Evolutionary conservation across 1,140 invertebrate genomes (phyloP).

Genomic region (Cryptotermes secundus): DNA sequence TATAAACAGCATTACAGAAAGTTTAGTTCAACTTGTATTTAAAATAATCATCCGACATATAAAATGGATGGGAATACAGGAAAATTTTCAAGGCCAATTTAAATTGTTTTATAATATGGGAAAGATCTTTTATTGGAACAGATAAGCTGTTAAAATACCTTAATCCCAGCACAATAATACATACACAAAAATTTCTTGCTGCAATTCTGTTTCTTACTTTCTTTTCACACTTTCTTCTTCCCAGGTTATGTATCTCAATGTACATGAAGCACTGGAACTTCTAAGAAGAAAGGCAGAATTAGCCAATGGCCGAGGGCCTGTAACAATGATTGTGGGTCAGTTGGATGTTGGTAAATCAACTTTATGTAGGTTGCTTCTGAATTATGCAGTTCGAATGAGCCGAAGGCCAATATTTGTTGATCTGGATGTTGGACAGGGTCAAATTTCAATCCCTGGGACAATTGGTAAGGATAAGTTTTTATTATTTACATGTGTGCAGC

Average conservation of each 20-base stretch:
- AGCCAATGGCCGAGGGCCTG: conserved; percentile 71
- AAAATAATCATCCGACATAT: too few relatives aligned
- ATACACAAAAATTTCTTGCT: neutral
- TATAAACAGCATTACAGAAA: too few relatives aligned
- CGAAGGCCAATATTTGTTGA: conserved; percentile 89
- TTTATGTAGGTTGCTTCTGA: too few relatives aligned
- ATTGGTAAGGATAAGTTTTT: conserved; percentile 63
- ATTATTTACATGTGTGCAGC: too few relatives aligned
- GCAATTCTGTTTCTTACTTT: neutral
- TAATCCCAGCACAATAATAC: conserved; percentile 51
- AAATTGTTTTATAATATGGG: too few relatives aligned
- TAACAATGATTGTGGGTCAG: conserved; percentile 91
- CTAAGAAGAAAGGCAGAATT: conserved; percentile 76
- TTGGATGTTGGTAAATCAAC: conserved; percentile 96
- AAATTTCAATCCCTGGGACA: conserved; percentile 89
- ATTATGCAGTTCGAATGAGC: conserved; percentile 89
- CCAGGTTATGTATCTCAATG: conserved; percentile 85
- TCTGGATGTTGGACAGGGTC: conserved; percentile 94
- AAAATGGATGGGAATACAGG: too few relatives aligned
- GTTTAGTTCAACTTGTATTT: too few relatives aligned
- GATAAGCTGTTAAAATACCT: too few relatives aligned
- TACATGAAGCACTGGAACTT: conserved; percentile 90
- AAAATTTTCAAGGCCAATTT: too few relatives aligned
- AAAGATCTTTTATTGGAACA: too few relatives aligned
- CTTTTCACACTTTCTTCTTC: neutral